Base-by-base conservation (phyloP, 1,140 invertebrate genomes). In the Linepithema humile region DNA sequence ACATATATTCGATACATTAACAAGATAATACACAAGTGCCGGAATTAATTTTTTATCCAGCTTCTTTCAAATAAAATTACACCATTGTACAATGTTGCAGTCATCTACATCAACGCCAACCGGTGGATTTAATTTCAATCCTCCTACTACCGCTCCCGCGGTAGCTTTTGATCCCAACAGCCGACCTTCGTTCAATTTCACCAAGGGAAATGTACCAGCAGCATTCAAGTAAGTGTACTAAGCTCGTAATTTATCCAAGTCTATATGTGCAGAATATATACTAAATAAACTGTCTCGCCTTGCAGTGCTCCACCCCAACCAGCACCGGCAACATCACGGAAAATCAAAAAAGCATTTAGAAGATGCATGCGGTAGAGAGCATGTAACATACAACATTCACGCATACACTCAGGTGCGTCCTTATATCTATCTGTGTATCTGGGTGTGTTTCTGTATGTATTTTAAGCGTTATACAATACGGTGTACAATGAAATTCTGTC, bases 341-440 rank as follows among this genome's bases (percentile, higher is more conserved):
- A 92, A 90, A 92, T 94, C 55, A 94, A 93, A 84, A 94, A 93
- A 89, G 94, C 94, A 43, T 90, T 92, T 9, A 88, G 94, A 86
- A 91, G 93, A 89, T 78, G 62, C 48, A 91, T 93, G 74, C 92
- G 92, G 80, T 91, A 93, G 86, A 86, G 70, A 82, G 83, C 70
- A 83, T 83, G 59, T 77, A 69, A 87, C 17, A 23, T 45, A 53
- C 40, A 32, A 83, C 38, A 50, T 67, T 86, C 72, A 55, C n/a
- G 45, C 26, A 73, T 83, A 67, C 75, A 83, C 55, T 65, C 82
- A 84, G 78, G 53, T 86, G 75, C 69, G 82, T 43, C 50, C 40
- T 78, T 57, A 86, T 62, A 85, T 87, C 20, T 84, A 23, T 65
- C 50, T 55, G 57, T 50, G 55, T 88, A 65, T 88, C 38, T 82